Conservation (phyloP, 2,113 vertebrate genomes). For the Thunnus thynnus region DNA sequence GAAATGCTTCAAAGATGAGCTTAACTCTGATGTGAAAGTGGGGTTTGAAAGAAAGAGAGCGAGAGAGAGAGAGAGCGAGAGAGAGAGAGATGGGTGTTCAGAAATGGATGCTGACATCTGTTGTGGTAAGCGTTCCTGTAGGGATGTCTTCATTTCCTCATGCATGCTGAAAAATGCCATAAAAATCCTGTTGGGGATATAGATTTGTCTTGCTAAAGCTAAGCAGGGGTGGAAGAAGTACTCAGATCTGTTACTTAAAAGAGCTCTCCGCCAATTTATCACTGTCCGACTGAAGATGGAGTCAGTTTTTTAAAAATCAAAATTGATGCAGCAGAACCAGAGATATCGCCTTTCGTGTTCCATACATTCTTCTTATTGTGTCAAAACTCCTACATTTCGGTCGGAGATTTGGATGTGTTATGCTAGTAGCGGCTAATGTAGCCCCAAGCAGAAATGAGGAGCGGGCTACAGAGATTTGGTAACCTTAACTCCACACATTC, state of each 20-base stretch:
- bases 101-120: constrained; percentile 49
- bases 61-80: not conserved
- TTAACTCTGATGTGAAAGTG: constrained; percentile 56
- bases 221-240: not conserved
- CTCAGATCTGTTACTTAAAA: not conserved
- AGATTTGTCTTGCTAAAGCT: constrained; percentile 18
- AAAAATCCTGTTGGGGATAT: constrained; percentile 23
- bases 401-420: too few species aligned
- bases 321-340: too few species aligned
- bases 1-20: constrained; percentile 69
- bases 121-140: constrained; percentile 33
- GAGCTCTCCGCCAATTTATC: too few species aligned
- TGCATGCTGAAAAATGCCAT: constrained; percentile 10
- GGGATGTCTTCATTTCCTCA: constrained; percentile 54
- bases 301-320: too few species aligned
- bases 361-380: too few species aligned
- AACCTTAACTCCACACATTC: too few species aligned
- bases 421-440: too few species aligned
- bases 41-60: constrained; percentile 2
- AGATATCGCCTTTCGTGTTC: too few species aligned
- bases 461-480: too few species aligned
- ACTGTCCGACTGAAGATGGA: too few species aligned
- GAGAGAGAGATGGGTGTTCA: constrained; percentile 19
- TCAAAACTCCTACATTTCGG: too few species aligned
- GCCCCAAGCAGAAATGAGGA: too few species aligned